These are phyloP conservation scores for Rynchops niger DNA, from an alignment of 2,113 vertebrate genomes.

Conservation along the genomic window DNA sequence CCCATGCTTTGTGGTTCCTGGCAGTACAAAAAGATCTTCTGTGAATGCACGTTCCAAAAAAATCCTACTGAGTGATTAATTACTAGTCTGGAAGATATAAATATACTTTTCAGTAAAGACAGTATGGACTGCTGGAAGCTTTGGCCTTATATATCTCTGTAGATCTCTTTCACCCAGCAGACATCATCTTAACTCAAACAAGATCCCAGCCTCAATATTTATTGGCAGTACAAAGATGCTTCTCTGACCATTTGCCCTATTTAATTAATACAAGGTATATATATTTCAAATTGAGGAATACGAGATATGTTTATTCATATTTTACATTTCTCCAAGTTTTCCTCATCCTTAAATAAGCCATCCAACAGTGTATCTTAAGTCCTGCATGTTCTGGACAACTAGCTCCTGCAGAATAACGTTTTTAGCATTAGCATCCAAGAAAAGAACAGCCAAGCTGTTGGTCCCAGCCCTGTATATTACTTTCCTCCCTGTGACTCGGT, in stretches of 20 bases:
- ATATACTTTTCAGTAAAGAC: slow-evolving; percentile 79
- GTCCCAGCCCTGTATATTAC: rapidly evolving
- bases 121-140: slow-evolving; percentile 74
- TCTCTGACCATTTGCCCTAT: not conserved
- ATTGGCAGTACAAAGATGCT: not conserved
- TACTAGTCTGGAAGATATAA: slow-evolving; percentile 87
- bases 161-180: slow-evolving; percentile 73
- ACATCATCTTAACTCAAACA: slow-evolving; percentile 82
- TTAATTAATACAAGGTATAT: slow-evolving; percentile 18
- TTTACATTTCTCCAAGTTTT: not conserved
- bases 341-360: not conserved
- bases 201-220: slow-evolving; percentile 58
- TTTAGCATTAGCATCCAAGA: not conserved
- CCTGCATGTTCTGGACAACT: not conserved
- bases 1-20: slow-evolving; percentile 80
- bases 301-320: not conserved
- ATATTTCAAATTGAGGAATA: not conserved
- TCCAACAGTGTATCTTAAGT: not conserved
- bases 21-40: slow-evolving; percentile 81
- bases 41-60: slow-evolving; percentile 73
- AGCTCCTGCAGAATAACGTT: not conserved
- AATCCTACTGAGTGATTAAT: slow-evolving; percentile 81
- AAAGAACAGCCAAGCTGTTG: rapidly evolving
- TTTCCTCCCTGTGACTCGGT: rapidly evolving
- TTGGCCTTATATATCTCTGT: slow-evolving; percentile 65